phyloP scores from a whole-genome alignment of 2,113 vertebrate species.

The Chrysochloris asiatica region DNA sequence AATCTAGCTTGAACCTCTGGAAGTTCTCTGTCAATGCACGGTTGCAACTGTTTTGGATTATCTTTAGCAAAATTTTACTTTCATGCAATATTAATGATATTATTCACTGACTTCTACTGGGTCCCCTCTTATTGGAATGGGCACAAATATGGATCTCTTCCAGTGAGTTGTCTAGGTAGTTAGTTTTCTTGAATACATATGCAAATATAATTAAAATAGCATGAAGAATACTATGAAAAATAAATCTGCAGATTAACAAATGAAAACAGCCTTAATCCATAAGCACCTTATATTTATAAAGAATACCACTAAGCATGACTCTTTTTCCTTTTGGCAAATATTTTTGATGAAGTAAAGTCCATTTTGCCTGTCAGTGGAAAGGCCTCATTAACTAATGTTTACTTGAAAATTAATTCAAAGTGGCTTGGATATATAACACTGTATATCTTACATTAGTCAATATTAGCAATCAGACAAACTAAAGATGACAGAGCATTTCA shows the following conservation, averaged over 20 bases:
- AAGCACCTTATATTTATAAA: constrained; percentile 67
- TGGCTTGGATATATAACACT: neutral
- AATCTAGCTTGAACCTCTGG: no score
- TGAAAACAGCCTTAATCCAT: constrained; percentile 53
- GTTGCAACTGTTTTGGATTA: no score
- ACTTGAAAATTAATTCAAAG: constrained; percentile 35
- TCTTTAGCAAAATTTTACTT: no score
- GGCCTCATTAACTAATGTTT: neutral
- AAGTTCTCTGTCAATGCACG: no score
- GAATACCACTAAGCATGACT: constrained; percentile 43
- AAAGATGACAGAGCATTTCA: neutral
- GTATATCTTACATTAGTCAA: neutral
- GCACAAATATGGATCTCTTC: no score
- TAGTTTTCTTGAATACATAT: constrained; percentile 28
- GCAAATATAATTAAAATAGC: constrained; percentile 58
- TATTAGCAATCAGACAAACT: neutral
- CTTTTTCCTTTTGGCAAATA: constrained; percentile 42
- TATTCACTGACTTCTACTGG: no score
- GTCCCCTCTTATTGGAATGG: no score
- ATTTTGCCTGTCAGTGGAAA: constrained; percentile 24
- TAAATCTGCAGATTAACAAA: constrained; percentile 64
- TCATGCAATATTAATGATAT: no score
- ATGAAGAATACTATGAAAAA: constrained; percentile 59
- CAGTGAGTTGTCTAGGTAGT: no score
- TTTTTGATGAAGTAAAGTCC: constrained; percentile 16